phyloP scores from a whole-genome alignment of 2,888 invertebrate species.

The Chymomyza fuscimana region DNA sequence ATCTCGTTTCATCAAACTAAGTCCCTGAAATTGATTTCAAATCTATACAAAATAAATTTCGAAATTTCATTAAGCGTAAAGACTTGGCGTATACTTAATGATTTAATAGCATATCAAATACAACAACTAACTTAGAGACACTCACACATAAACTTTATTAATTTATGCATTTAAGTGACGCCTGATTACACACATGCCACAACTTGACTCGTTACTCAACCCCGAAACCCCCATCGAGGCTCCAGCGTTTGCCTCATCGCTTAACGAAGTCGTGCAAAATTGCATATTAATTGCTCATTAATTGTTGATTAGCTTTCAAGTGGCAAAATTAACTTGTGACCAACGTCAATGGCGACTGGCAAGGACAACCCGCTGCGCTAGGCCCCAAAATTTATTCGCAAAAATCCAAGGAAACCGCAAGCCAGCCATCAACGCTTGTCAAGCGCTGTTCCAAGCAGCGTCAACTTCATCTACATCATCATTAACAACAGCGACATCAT shows the following conservation, averaged over 20 bases:
- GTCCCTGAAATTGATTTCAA: not conserved
- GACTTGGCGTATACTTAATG: conserved; percentile 20
- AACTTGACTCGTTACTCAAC: not conserved
- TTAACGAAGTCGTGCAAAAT: conserved; percentile 45
- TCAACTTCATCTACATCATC: not conserved
- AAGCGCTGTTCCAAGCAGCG: not conserved
- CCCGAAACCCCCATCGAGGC: not conserved
- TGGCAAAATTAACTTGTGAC: conserved; percentile 28
- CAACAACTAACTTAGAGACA: not conserved
- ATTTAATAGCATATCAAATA: not conserved
- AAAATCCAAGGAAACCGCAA: not conserved
- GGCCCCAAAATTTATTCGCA: not conserved
- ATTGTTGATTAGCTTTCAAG: conserved; percentile 66
- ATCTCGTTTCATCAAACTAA: not conserved
- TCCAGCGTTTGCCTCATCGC: not conserved
- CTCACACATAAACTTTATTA: conserved; percentile 30
- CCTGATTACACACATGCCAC: conserved; percentile 34
- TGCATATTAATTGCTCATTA: conserved; percentile 73
- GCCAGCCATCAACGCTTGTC: not conserved
- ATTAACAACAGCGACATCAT: not conserved
- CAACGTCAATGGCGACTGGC: not conserved
- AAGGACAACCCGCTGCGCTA: not conserved
- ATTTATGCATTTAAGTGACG: conserved; percentile 57
- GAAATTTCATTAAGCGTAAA: not conserved
- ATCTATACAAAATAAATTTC: not conserved